Evolutionary conservation across 2,113 vertebrate genomes (phyloP), one percentile per base, ranked within the genome.

Genomic region (Pandion haliaetus): DNA sequence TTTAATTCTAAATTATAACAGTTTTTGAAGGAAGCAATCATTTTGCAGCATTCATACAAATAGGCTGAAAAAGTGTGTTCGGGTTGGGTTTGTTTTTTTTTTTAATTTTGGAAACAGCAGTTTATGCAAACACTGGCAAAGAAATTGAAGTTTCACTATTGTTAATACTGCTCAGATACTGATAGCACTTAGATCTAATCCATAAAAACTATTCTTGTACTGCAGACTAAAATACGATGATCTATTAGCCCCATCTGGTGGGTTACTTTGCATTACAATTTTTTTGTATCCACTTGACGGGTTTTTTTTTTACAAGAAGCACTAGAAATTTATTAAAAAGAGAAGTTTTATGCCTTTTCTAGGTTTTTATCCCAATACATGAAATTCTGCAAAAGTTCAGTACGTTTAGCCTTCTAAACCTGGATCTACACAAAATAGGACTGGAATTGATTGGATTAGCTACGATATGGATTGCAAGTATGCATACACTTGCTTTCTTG

Each of bases 231-330:
- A 91, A 29, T 61, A 4, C 0, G 2, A 13, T 32, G 97, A 94
- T 93, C 86, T 82, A 3, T 44, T 85, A 80, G 83, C 95, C 59
- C 97, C 95, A 89, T 20, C 97, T 97, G 91, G 93, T 57, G 97
- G 82, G 34, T 66, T 15, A 3, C 3, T 38, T 6, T 47, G 55
- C 28, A n/a, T 40, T 82, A 50, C 58, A 7, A 7, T 3, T 57
- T 14, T 14, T 61, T 16, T 19, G 14, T 8, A 13, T 8, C 17
- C 40, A 49, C 42, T 34, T 15, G 26, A 17, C 15, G 5, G 4
- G 7, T 14, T 28, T 47, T 61, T 44, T 20, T 31, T 10, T 5
- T 38, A 45, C 25, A 23, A 70, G 31, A 12, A 86, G 31, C 29
- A 44, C 17, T 3, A 81, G 5, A 61, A 34, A 44, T 28, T 14